Base-by-base conservation (phyloP, 1,140 invertebrate species). In the Cyphomyrmex costatus region DNA sequence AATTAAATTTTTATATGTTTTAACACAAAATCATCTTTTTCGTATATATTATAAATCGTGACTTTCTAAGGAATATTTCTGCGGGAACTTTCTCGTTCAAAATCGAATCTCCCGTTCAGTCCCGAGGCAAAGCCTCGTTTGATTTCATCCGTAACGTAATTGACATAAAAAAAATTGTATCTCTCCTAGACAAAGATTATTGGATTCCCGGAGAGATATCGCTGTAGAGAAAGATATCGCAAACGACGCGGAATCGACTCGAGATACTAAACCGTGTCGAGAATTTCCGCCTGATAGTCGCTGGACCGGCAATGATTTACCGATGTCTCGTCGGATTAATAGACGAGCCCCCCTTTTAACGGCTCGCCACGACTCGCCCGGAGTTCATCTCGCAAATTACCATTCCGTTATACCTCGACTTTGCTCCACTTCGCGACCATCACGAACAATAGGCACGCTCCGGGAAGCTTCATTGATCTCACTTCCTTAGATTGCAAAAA, bases 221-320 rank as follows among this genome's bases (percentile, higher is more conserved):
- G 30, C 12, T 27, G 27, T 19, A 33, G 30, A 63, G 58, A 60
- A 4, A 27, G 7, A 65, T 68, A 46, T 61, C 71, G 58, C 19
- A 63, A 77, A 30, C 46, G 77, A 65, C 53, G 6, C 12, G 33
- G 51, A 70, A 42, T 80, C 30, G 63, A 33, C 30, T 63, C 4
- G 24, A 85, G 74, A 85, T 36, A 30, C 33, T 36, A 21, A 51
- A 42, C 19, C 51, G 33, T 66, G 42, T 60, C 68, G 66, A 88
- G 58, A 49, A 80, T 85, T 88, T 88, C 83, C 61, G 71, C 66
- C 65, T 8, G 56, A 71, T 63, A 66, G 71, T 65, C 87, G 77
- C 49, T 77, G 87, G 82, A 86, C 56, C 56, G 21, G 58, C 76
- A 83, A 82, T 89, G 84, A 89, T 89, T 89, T 80, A 86, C 66